Conservation (phyloP, 2,113 vertebrate genomes). For the Sinocyclocheilus rhinocerous region DNA sequence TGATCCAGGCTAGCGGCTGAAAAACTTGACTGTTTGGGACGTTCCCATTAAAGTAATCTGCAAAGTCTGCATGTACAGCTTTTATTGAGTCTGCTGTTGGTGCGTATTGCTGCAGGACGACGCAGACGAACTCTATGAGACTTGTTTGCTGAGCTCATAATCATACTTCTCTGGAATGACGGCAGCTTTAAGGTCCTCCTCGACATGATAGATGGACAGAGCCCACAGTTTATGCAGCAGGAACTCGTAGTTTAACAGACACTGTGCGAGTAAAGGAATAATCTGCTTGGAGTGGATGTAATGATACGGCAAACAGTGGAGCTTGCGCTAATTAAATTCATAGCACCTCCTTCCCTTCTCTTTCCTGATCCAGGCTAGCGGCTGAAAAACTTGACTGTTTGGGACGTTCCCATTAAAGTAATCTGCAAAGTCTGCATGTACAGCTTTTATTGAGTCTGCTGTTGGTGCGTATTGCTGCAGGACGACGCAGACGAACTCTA, state of each 20-base stretch:
- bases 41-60: conserved; percentile 64
- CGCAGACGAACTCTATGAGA: conserved; percentile 51
- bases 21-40: conserved; percentile 49
- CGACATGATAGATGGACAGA: conserved; percentile 68
- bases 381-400: conserved; percentile 62
- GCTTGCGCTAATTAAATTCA: conserved; percentile 71
- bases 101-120: conserved; percentile 65
- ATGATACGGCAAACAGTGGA: conserved; percentile 72
- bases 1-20: conserved; percentile 71
- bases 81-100: conserved; percentile 59
- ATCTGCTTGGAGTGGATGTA: conserved; percentile 71
- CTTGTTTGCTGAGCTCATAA: no score
- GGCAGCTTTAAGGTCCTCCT: conserved; percentile 73
- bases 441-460: conserved; percentile 55
- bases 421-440: conserved; percentile 68
- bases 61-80: conserved; percentile 66
- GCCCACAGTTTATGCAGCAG: conserved; percentile 74
- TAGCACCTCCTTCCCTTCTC: conserved; percentile 55
- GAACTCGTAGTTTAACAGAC: conserved; percentile 77
- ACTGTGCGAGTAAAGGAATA: conserved; percentile 66
- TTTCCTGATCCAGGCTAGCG: conserved; percentile 67
- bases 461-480: conserved; percentile 64
- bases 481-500: conserved; percentile 57
- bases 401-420: conserved; percentile 59
- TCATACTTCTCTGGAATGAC: conserved; percentile 70